These are phyloP conservation scores for Pyrgus malvae DNA, from an alignment of 2,888 invertebrate genomes.

Conservation along the genomic window DNA sequence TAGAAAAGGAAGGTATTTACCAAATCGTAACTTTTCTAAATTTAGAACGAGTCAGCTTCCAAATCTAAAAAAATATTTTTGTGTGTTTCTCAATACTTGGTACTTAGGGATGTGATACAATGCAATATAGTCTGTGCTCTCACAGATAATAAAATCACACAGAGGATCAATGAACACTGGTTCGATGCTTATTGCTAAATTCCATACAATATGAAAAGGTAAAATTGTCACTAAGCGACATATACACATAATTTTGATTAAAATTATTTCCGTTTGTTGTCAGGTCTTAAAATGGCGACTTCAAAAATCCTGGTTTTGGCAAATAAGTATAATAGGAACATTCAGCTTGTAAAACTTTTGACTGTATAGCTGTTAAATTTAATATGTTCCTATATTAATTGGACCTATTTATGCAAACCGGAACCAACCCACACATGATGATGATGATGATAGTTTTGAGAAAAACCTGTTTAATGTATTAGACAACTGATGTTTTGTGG, in stretches of 20 bases:
- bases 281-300: not conserved
- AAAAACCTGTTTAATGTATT: too few relatives aligned
- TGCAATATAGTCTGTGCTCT: not conserved
- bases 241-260: slow-evolving; percentile 1
- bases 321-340: not conserved
- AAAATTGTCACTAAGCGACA: slow-evolving; percentile 9
- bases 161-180: not conserved
- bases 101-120: not conserved
- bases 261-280: not conserved
- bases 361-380: too few relatives aligned
- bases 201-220: not conserved
- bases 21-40: not conserved
- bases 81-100: slow-evolving; percentile 4
- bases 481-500: too few relatives aligned
- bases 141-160: slow-evolving; percentile 12
- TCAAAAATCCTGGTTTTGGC: not conserved
- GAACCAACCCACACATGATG: too few relatives aligned
- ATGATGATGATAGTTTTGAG: too few relatives aligned
- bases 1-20: not conserved
- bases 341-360: too few relatives aligned
- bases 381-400: too few relatives aligned
- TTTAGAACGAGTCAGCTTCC: not conserved
- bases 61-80: slow-evolving; percentile 7
- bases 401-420: too few relatives aligned
- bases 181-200: slow-evolving; percentile 2